Evolutionary conservation across 2,797 vertebrate genomes (phyloP).

Genomic region (Fringilla coelebs): DNA sequence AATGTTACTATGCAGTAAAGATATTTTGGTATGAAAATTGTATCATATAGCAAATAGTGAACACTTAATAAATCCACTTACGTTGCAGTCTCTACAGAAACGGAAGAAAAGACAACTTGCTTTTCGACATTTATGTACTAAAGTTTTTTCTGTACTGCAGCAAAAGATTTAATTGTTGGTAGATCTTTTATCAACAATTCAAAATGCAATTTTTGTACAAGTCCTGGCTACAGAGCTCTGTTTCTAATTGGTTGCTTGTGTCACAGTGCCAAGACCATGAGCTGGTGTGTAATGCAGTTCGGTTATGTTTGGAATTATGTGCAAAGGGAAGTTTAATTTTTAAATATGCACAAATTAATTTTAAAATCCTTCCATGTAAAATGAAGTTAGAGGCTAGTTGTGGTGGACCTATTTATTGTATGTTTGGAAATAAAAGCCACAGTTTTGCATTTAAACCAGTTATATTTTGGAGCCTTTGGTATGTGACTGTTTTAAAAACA

Average conservation of each 20-base stretch:
- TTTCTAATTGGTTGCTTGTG: conserved; percentile 38
- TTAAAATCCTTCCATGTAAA: conserved; percentile 63
- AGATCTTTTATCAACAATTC: neutral
- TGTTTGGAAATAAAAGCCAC: conserved; percentile 70
- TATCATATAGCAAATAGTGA: conserved; percentile 41
- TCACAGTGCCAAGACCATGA: conserved; percentile 55
- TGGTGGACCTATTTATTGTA: conserved; percentile 68
- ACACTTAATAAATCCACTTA: neutral
- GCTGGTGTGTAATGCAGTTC: conserved; percentile 28
- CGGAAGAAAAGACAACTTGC: neutral
- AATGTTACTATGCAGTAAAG: conserved; percentile 53
- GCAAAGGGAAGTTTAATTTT: conserved; percentile 62
- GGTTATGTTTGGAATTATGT: conserved; percentile 14
- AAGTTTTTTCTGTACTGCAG: conserved; percentile 3
- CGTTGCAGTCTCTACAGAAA: neutral
- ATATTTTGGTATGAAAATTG: conserved; percentile 54
- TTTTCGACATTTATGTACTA: neutral
- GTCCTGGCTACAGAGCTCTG: conserved; percentile 17
- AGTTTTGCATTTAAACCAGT: conserved; percentile 60
- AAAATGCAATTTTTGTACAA: conserved; percentile 3
- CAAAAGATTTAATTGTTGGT: neutral
- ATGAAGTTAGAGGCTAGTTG: conserved; percentile 65
- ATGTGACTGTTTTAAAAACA: neutral
- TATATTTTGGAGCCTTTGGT: neutral
- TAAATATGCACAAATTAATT: conserved; percentile 66